These are phyloP conservation scores for Pollenia griseotomentosa DNA, from an alignment of 2,888 invertebrate genomes.

Conservation along the genomic window DNA sequence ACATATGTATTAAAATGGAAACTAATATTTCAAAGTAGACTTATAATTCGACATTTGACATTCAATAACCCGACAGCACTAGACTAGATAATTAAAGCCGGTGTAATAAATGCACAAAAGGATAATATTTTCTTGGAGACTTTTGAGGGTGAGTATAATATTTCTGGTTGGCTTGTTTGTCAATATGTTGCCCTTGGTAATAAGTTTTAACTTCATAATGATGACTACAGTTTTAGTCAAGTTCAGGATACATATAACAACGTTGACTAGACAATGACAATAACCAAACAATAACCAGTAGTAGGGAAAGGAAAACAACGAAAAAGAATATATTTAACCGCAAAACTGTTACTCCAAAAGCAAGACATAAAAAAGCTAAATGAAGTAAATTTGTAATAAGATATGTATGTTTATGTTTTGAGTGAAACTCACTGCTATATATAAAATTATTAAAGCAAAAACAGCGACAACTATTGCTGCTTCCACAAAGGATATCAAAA, in stretches of 20 bases:
- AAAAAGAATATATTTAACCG: slow-evolving; percentile 49
- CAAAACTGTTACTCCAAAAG: slow-evolving; percentile 41
- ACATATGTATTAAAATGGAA: slow-evolving; percentile 10
- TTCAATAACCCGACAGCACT: slow-evolving; percentile 44
- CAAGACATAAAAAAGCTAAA: slow-evolving; percentile 1
- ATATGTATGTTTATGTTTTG: slow-evolving; percentile 70
- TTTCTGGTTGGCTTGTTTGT: slow-evolving; percentile 59
- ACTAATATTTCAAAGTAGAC: slow-evolving; percentile 33
- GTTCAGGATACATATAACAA: slow-evolving; percentile 57
- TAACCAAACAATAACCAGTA: slow-evolving; percentile 6
- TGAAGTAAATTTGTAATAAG: slow-evolving; percentile 80
- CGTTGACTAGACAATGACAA: slow-evolving; percentile 39
- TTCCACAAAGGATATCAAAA: slow-evolving; percentile 61
- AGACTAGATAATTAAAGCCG: slow-evolving; percentile 59
- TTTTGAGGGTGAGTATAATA: neutral
- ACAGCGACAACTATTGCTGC: slow-evolving; percentile 31
- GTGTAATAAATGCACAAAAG: slow-evolving; percentile 7
- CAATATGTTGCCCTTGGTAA: slow-evolving; percentile 78
- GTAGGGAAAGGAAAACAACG: slow-evolving; percentile 31
- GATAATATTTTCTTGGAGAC: slow-evolving; percentile 23
- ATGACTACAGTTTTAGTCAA: slow-evolving; percentile 76
- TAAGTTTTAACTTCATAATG: slow-evolving; percentile 80
- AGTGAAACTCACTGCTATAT: slow-evolving; percentile 9
- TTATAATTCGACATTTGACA: slow-evolving; percentile 38
- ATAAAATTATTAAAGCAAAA: slow-evolving; percentile 21